Conservation (phyloP, 92 coral and sea anemone genomes). For the Porites rus region DNA sequence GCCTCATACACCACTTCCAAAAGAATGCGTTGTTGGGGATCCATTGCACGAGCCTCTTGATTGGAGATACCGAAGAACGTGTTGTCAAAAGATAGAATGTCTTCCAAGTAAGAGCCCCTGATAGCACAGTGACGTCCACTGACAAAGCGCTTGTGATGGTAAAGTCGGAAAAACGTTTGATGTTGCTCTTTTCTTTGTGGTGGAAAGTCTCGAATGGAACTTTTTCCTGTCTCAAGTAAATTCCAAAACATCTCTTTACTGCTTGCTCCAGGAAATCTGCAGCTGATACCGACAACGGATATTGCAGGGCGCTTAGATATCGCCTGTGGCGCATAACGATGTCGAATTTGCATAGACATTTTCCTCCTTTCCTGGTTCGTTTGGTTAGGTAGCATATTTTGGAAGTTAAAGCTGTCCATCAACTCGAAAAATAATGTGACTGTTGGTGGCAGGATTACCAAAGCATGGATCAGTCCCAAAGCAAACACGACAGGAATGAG, state of each 20-base stretch:
- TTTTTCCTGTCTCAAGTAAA: constrained; percentile 66
- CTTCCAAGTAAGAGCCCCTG: constrained; percentile 77
- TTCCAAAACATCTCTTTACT: constrained; percentile 79
- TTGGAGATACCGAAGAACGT: constrained; percentile 77
- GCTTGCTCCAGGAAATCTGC: constrained; percentile 79
- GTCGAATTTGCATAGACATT: neutral
- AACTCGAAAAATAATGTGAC: neutral
- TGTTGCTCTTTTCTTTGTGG: constrained; percentile 62
- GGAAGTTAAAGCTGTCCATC: neutral
- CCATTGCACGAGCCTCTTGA: constrained; percentile 80
- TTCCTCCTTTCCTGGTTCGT: neutral
- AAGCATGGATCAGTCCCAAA: constrained; percentile 63
- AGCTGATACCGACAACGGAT: constrained; percentile 81
- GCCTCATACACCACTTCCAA: constrained; percentile 89
- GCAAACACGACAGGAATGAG: constrained; percentile 62
- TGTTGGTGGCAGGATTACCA: constrained; percentile 54
- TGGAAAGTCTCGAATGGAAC: constrained; percentile 62
- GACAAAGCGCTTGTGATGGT: constrained; percentile 73
- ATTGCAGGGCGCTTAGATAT: constrained; percentile 23
- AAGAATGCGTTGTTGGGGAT: constrained; percentile 84
- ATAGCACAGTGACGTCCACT: constrained; percentile 71
- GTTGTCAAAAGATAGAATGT: constrained; percentile 72
- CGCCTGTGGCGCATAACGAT: neutral
- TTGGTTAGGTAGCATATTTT: neutral
- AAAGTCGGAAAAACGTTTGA: constrained; percentile 38